phyloP scores from a whole-genome alignment of 92 coral and sea anemone species.

The Umimayanthus kanabou region DNA sequence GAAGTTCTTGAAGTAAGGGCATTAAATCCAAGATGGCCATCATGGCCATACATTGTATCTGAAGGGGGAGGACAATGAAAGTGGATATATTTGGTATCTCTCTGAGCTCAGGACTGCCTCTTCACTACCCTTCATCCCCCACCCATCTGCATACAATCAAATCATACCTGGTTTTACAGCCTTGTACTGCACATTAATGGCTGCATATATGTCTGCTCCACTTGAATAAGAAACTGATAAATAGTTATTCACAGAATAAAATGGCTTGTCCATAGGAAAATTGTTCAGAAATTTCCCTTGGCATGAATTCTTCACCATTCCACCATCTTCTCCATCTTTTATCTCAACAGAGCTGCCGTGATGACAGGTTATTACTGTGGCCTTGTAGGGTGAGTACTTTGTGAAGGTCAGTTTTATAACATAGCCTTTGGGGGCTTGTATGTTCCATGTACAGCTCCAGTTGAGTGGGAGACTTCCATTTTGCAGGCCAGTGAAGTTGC shows the following conservation, averaged over 20 bases:
- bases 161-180: conserved; percentile 34
- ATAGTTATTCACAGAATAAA: conserved; percentile 23
- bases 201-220: conserved; percentile 14
- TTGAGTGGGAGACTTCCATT: background rate
- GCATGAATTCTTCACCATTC: conserved; percentile 9
- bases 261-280: conserved; percentile 23
- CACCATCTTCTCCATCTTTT: conserved; percentile 19
- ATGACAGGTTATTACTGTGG: background rate
- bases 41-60: no score
- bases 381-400: background rate
- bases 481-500: background rate
- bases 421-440: conserved; percentile 28
- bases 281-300: conserved; percentile 12
- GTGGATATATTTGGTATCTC: no score
- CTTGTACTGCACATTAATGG: background rate
- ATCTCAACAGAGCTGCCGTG: background rate
- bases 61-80: no score
- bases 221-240: conserved; percentile 25
- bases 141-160: background rate
- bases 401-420: background rate
- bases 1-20: no score
- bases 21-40: no score
- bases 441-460: conserved; percentile 30
- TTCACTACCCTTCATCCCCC: no score
- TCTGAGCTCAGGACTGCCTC: no score